Percentiles rank a stretch among this genome's conserved stretches.
phyloP scores from a whole-genome alignment of 2,113 vertebrate species.

The Gobiocypris rarus region DNA sequence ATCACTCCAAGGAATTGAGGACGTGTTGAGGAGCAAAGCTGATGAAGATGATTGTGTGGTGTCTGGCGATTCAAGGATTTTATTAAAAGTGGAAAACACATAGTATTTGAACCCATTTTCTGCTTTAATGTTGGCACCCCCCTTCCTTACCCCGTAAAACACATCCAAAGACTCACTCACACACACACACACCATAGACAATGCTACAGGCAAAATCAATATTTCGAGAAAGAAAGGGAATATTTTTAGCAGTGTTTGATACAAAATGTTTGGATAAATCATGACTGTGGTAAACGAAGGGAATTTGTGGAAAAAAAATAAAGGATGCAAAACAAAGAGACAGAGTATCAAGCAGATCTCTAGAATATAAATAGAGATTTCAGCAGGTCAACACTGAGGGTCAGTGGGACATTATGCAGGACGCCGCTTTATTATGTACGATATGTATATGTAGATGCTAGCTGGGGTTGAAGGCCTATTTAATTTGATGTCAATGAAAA shows the following conservation, averaged over 20 bases:
- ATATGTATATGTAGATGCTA: not conserved
- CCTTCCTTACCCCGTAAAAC: conserved; percentile 48
- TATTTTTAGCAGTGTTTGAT: conserved; percentile 84
- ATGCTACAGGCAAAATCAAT: conserved; percentile 84
- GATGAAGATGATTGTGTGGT: conserved; percentile 27
- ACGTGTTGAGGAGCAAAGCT: conserved; percentile 14
- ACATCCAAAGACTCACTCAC: conserved; percentile 49
- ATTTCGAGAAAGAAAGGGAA: conserved; percentile 72
- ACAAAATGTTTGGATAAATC: conserved; percentile 74
- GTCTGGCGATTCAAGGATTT: conserved; percentile 13
- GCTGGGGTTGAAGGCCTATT: not conserved
- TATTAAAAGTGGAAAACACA: conserved; percentile 36
- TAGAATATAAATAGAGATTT: not conserved
- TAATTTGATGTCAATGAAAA: not conserved
- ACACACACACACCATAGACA: conserved; percentile 73
- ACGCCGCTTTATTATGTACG: not conserved
- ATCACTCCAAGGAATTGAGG: conserved; percentile 11
- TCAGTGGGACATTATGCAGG: conserved; percentile 12
- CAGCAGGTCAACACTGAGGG: not conserved
- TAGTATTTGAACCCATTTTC: conserved; percentile 1
- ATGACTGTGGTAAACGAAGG: conserved; percentile 73
- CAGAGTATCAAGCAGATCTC: not conserved
- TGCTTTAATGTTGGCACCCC: conserved; percentile 56
- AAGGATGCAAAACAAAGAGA: conserved; percentile 34
- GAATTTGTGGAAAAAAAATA: conserved; percentile 50